A percentile compares a stretch with the other conserved stretches of the same genome.
These are phyloP conservation scores for Aspidiotus destructor DNA, from an alignment of 2,888 invertebrate genomes.

Conservation along the genomic window DNA sequence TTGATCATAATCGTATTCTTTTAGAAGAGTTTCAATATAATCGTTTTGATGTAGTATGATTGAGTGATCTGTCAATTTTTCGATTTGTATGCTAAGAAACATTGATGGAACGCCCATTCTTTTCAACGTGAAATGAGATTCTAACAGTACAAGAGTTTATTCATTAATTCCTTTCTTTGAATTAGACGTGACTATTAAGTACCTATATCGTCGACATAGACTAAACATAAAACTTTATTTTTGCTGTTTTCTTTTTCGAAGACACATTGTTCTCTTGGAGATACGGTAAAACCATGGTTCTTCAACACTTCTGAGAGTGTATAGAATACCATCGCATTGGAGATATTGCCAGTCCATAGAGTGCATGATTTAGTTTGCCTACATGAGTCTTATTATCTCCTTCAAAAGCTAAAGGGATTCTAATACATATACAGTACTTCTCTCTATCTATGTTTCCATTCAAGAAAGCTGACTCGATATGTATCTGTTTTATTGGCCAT, in stretches of 20 bases:
- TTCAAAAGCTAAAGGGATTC: too few relatives aligned
- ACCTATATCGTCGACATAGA: neutral
- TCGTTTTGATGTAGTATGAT: neutral
- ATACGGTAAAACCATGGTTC: neutral
- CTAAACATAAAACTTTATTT: neutral
- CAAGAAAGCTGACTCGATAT: too few relatives aligned
- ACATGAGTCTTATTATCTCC: too few relatives aligned
- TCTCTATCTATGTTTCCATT: too few relatives aligned
- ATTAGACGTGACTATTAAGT: neutral
- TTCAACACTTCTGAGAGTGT: neutral
- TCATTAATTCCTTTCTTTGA: neutral
- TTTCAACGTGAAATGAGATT: neutral
- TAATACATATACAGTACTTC: too few relatives aligned
- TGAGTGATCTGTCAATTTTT: neutral
- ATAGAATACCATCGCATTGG: neutral
- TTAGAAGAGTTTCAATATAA: neutral
- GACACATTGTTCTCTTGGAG: neutral
- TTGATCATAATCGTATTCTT: neutral
- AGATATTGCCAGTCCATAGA: too few relatives aligned
- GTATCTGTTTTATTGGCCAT: neutral
- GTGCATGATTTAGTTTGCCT: too few relatives aligned
- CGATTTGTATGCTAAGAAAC: neutral
- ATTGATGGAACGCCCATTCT: neutral
- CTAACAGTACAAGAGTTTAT: neutral
- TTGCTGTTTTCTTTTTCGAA: neutral